Evolutionary conservation across 2,888 invertebrate genomes (phyloP).

Genomic region (Urechis unicinctus): DNA sequence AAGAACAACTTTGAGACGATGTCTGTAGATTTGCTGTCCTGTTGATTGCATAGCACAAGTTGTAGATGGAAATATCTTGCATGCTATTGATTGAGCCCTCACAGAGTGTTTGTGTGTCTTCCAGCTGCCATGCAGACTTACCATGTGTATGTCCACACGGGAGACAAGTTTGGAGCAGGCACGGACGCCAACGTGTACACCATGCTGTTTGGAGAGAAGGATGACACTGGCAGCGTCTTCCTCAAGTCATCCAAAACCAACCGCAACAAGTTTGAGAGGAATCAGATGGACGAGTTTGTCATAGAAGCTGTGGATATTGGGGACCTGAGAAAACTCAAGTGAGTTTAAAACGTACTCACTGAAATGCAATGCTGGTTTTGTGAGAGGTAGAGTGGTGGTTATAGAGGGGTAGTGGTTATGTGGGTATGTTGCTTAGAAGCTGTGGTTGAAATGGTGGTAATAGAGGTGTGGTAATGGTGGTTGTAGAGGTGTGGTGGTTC

Average conservation of each 20-base stretch:
- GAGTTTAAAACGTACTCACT: too few relatives aligned
- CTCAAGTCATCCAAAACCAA: conserved; percentile 44
- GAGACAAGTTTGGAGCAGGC: conserved; percentile 27
- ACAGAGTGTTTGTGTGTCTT: conserved; percentile 12
- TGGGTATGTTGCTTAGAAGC: too few relatives aligned
- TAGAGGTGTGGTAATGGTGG: too few relatives aligned
- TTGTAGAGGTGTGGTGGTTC: too few relatives aligned
- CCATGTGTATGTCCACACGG: conserved; percentile 43
- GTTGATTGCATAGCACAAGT: too few relatives aligned
- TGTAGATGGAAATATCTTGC: too few relatives aligned
- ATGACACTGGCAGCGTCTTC: conserved; percentile 31
- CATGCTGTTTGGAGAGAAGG: conserved; percentile 27
- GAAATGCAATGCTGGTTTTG: too few relatives aligned
- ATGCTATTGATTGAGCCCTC: neutral
- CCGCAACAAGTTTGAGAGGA: conserved; percentile 49
- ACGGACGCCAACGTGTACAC: conserved; percentile 33
- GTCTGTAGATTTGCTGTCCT: too few relatives aligned
- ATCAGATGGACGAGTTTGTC: conserved; percentile 46
- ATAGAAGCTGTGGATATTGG: conserved; percentile 49
- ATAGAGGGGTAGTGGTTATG: too few relatives aligned
- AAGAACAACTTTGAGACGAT: too few relatives aligned
- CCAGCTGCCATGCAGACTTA: conserved; percentile 48
- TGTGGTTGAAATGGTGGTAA: too few relatives aligned
- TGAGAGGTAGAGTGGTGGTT: too few relatives aligned
- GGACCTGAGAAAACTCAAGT: conserved; percentile 48